Percentiles rank a stretch among this genome's conserved stretches.
Evolutionary conservation across 1,140 invertebrate genomes (phyloP).

Genomic region (Oscheius sp.): DNA sequence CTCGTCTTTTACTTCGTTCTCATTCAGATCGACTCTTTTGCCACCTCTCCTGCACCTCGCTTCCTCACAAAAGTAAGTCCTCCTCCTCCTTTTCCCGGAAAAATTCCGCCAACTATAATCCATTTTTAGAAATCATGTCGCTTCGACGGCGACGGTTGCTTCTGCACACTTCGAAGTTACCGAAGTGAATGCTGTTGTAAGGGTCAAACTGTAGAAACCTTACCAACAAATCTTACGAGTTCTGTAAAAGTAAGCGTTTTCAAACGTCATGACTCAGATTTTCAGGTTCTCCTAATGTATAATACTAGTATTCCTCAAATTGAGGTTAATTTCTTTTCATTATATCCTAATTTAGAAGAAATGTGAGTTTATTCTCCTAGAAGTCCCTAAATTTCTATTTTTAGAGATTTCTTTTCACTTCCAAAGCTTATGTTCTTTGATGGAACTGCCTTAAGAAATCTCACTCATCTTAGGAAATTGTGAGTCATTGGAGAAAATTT

Average conservation of each 20-base stretch:
- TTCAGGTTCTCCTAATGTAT: neutral
- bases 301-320: constrained; percentile 16
- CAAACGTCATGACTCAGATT: neutral
- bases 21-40: neutral
- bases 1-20: neutral
- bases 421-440: constrained; percentile 16
- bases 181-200: constrained; percentile 31
- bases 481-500: too few relatives aligned
- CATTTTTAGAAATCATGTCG: constrained; percentile 10
- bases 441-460: neutral
- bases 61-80: neutral
- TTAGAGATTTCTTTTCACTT: constrained; percentile 10
- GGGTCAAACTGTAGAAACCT: neutral
- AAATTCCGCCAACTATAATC: too few relatives aligned
- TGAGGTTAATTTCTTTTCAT: neutral
- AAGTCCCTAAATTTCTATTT: neutral
- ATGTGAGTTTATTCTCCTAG: constrained; percentile 12
- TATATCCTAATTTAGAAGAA: constrained; percentile 14
- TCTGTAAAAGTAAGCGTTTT: neutral
- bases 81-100: neutral
- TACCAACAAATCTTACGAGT: constrained; percentile 1
- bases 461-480: constrained; percentile 11
- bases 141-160: constrained; percentile 13
- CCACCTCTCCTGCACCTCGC: neutral
- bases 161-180: constrained; percentile 2